Evolutionary conservation across 2,113 vertebrate species (phyloP).

Genomic region (Mus pahari): DNA sequence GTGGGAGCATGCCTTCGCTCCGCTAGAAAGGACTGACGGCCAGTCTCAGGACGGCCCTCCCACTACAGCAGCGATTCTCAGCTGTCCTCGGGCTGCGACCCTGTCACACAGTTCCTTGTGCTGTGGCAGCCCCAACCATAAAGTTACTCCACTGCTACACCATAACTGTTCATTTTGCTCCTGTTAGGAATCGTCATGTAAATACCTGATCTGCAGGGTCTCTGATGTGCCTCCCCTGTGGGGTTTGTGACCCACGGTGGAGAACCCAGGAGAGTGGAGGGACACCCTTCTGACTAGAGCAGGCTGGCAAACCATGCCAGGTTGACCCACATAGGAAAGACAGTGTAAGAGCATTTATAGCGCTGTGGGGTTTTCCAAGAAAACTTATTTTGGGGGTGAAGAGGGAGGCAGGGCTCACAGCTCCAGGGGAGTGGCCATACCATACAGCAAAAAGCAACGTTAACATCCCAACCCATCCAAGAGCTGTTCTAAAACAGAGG

Average conservation of each 20-base stretch:
- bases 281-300: conserved; percentile 58
- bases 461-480: background rate
- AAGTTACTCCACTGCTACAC: too few species aligned
- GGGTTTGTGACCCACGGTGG: background rate
- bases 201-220: background rate
- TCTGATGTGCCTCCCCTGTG: background rate
- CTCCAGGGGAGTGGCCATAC: background rate
- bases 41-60: conserved; percentile 70
- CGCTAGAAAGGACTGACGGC: conserved; percentile 79
- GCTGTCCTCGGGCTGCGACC: background rate
- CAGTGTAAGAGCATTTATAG: conserved; percentile 57
- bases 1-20: conserved; percentile 74
- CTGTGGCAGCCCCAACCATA: background rate
- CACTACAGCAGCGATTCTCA: background rate
- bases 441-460: background rate
- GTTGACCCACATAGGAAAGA: conserved; percentile 70
- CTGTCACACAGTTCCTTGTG: background rate
- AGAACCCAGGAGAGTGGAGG: background rate
- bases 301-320: conserved; percentile 50
- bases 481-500: conserved; percentile 12
- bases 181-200: background rate
- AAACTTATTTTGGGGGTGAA: conserved; percentile 32
- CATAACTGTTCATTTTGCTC: background rate
- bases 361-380: conserved; percentile 32
- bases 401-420: background rate